These are phyloP conservation scores for Oncorhynchus clarkii DNA, from an alignment of 2,113 vertebrate genomes.

Conservation along the genomic window DNA sequence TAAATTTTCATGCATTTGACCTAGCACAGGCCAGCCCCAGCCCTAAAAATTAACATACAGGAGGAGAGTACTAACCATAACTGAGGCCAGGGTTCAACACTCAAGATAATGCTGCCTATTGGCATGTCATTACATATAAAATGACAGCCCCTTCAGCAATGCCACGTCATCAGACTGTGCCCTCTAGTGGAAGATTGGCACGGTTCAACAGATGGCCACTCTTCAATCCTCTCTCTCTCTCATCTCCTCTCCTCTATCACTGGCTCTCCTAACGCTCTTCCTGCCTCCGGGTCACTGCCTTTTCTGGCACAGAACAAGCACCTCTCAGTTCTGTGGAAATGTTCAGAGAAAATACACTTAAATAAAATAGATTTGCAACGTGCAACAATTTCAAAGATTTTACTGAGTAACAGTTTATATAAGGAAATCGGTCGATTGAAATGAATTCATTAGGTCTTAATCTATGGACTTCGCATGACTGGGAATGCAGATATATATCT, in stretches of 20 bases:
- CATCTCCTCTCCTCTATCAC: too few species aligned
- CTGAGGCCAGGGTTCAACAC: not conserved
- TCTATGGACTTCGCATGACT: too few species aligned
- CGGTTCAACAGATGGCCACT: constrained; percentile 43
- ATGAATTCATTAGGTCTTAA: too few species aligned
- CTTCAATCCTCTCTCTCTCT: not conserved
- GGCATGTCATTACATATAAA: constrained; percentile 22
- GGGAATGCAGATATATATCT: too few species aligned
- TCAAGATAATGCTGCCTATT: constrained; percentile 1
- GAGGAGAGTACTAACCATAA: constrained; percentile 20
- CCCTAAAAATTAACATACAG: constrained; percentile 16
- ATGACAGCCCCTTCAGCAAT: constrained; percentile 24
- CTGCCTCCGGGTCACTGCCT: not conserved
- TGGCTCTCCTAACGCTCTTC: not conserved
- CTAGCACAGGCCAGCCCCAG: too few species aligned
- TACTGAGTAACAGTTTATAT: not conserved
- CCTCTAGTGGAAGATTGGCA: constrained; percentile 72
- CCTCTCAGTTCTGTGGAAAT: constrained; percentile 49
- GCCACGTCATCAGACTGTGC: constrained; percentile 40
- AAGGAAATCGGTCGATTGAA: too few species aligned
- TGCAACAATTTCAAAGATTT: constrained; percentile 14
- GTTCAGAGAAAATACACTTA: constrained; percentile 34
- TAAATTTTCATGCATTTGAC: too few species aligned
- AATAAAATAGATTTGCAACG: too few species aligned
- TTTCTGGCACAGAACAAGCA: constrained; percentile 25